Base-by-base conservation (phyloP, 2,888 invertebrate species). In the Drosophila lutescens region DNA sequence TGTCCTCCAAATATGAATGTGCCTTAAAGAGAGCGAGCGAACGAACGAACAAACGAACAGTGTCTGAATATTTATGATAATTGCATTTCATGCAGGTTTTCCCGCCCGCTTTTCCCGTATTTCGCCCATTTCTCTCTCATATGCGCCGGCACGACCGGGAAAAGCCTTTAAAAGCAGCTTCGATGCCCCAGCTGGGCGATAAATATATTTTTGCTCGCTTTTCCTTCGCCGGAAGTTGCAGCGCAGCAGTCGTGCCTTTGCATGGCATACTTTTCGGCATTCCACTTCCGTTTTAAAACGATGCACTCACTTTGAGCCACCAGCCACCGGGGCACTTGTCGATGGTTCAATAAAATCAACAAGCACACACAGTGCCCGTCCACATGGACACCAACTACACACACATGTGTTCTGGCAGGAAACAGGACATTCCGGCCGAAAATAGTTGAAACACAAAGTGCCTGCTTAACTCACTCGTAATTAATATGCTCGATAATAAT, bases 31-130 rank as follows among this genome's bases (percentile, higher is more conserved):
- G 55, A 15, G 32, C 43, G 26, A 60, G 56, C 58, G 7, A 15
- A 53, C 41, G 15, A 56, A 30, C 8, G 30, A 30, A 30, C 38
- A 44, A 26, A 44, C 54, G 41, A 62, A 53, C 75, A 50, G 78
- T 68, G 77, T 80, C 72, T 60, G 79, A 84, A 88, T 87, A 86
- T 88, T 86, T 86, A 86, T 86, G 89, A 86, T 86, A 86, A 86
- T 86, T 86, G 89, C 85, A 86, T 88, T 86, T 86, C 72, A 81
- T 81, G 87, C 88, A 77, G 76, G 74, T 74, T 76, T 73, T 61
- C 63, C 65, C 32, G 23, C 38, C 38, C 46, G 44, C 44, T 46
- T 26, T 34, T 9, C 17, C 38, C 30, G 34, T 13, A 17, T 54
- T 63, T 58, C 40, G 40, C 30, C 36, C 56, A 34, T 51, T 50